Evolutionary conservation across 2,888 invertebrate species (phyloP), one percentile per base, ranked within the genome.

Genomic region (Hetaerina titia): DNA sequence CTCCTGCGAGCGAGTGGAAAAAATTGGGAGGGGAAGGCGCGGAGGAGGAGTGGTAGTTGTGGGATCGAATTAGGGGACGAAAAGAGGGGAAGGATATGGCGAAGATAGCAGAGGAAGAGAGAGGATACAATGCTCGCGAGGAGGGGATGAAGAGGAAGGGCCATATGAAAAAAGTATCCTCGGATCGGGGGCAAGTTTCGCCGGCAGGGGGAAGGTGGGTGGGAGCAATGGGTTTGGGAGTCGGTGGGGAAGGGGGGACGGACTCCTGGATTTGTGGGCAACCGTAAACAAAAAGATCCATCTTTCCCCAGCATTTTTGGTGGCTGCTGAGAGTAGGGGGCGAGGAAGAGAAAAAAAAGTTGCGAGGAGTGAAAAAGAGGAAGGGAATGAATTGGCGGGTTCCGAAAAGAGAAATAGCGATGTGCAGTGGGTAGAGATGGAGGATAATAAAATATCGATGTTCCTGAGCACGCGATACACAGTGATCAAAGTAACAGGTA

Each of bases 241-340:
- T 19, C 17, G 45, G 88, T 45, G 17, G 90, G 63, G 31, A 25
- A 63, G 31, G 31, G 11, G 63, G n/a, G 63, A 64, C 17, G 45
- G 9, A 2, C 45, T 63, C 31, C 63, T 17, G 90, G 90, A 90
- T 90, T 90, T 90, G 90, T 90, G 90, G 90, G 45, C 90, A 19
- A 69, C 90, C 90, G 90, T 90, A 90, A 90, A 90, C 90, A 90
- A 90, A 90, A 90, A 90, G 90, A 90, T 90, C 31, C 90, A 90
- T 90, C 90, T 90, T 64, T 90, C 64, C 45, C 90, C 58, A 90
- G 63, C 63, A 31, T 90, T 90, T 90, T 90, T 90, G 81, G 60
- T 19, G 90, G 64, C 63, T 31, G 90, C 31, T 45, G 56, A 9
- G 2, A 31, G 63, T 31, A 64, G 19, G 63, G 63, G 19, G 31